Conservation (phyloP, 2,113 vertebrate genomes). For the Genyomyrus donnyi region DNA sequence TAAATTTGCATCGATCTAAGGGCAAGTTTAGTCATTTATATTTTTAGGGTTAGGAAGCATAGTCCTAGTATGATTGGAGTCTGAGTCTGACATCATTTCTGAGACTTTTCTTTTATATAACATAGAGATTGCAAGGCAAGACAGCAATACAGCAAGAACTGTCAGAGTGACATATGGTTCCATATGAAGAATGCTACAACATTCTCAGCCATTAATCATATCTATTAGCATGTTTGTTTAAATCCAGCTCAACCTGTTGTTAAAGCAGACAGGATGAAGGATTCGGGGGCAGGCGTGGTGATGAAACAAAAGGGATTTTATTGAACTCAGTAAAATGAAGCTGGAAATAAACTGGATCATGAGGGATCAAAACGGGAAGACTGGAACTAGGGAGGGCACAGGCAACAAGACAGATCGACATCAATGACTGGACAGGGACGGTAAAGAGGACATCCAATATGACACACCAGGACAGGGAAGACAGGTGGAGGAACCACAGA, state of each 20-base stretch:
- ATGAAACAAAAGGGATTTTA: not conserved
- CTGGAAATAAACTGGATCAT: not conserved
- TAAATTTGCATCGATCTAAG: not conserved
- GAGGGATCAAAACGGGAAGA: not conserved
- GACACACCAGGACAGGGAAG: not conserved
- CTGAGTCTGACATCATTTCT: not conserved
- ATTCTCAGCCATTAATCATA: not conserved
- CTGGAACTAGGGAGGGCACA: not conserved
- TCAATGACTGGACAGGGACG: not conserved
- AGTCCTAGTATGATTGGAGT: not conserved
- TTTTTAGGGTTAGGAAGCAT: not conserved
- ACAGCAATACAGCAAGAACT: not conserved
- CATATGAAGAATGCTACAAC: not conserved
- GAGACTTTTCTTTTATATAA: not conserved
- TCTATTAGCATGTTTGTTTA: not conserved
- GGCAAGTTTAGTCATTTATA: not conserved
- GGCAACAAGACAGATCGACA: not conserved
- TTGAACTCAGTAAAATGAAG: not conserved
- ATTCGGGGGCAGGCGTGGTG: not conserved
- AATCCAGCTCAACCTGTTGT: not conserved
- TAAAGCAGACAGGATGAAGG: not conserved
- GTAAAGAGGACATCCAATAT: not conserved
- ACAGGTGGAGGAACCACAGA: not conserved
- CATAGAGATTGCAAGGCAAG: not conserved
- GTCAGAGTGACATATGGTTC: not conserved